Base-by-base conservation (phyloP, 2,888 invertebrate species). In the Pyrrhia umbra region DNA sequence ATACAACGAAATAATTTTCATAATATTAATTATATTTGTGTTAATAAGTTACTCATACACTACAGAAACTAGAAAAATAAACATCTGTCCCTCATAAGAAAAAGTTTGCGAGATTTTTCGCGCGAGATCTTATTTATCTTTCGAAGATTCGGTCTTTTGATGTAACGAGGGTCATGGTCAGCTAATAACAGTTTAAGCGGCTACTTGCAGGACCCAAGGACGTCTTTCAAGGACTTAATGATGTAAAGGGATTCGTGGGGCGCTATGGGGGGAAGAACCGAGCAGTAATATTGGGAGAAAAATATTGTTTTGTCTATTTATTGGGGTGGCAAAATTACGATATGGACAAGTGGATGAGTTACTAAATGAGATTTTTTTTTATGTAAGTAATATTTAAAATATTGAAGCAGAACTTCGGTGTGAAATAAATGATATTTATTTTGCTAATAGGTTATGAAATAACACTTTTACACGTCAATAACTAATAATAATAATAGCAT, bases 131-230 rank as follows among this genome's bases (percentile, higher is more conserved):
- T 73, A 70, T 75, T 75, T 75, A 72, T 72, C 61, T 64, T 76
- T 45, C 16, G 15, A 54, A 55, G 68, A 65, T 62, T 50, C 68
- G 74, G 55, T 23, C 46, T 65, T 73, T 65, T 62, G 52, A 59
- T 68, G 57, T 64, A 64, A 77, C 43, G 47, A 65, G 67, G 79
- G 79, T 80, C 80, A 80, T 70, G 79, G 79, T 80, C 79, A 80
- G 60, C 68, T 50, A 72, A 59, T 68, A 74, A 68, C 65, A 59
- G 61, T 62, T 64, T 63, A 66, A 76, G 54, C 66, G 68, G 77
- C 63, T 68, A 68, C 70, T 65, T 68, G 58, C 51, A 74, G 79
- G 62, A 68, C 68, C 39, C 39, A 43, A 47, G 66, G 60, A 73
- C 66, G 57, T 54, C 49, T 59, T 72, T 58, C 74, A 43, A 54